Conservation (phyloP, 2,797 vertebrate genomes). For the Anabacerthia variegaticeps region DNA sequence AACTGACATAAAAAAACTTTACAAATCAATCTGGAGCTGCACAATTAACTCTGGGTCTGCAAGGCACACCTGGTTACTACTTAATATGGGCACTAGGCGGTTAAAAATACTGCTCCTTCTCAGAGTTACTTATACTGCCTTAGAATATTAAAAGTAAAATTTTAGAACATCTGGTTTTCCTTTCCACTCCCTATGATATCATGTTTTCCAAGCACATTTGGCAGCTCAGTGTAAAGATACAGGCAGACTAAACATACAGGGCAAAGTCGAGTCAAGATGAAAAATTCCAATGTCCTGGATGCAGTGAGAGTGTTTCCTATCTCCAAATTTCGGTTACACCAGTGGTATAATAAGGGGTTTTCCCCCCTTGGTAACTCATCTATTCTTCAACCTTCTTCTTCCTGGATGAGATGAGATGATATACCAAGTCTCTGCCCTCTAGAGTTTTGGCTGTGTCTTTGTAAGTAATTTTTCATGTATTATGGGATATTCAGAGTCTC, state of each 20-base stretch:
- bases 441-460: background rate
- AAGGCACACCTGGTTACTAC: background rate
- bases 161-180: constrained; percentile 61
- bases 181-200: constrained; percentile 65
- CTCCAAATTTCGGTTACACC: background rate
- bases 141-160: constrained; percentile 19
- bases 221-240: constrained; percentile 52
- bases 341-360: background rate
- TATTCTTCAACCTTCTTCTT: background rate
- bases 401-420: constrained; percentile 4
- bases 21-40: background rate
- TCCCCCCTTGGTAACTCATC: background rate
- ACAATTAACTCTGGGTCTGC: background rate
- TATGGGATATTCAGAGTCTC: background rate
- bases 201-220: constrained; percentile 63
- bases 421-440: background rate
- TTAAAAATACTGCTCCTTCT: background rate
- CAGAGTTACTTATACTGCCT: background rate
- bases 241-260: constrained; percentile 58
- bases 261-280: constrained; percentile 10
- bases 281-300: constrained; percentile 27
- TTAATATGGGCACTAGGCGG: background rate
- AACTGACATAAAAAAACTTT: background rate
- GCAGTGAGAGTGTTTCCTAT: background rate
- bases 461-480: background rate